Evolutionary conservation across 2,113 vertebrate genomes (phyloP).

Genomic region (Hippolais icterina): DNA sequence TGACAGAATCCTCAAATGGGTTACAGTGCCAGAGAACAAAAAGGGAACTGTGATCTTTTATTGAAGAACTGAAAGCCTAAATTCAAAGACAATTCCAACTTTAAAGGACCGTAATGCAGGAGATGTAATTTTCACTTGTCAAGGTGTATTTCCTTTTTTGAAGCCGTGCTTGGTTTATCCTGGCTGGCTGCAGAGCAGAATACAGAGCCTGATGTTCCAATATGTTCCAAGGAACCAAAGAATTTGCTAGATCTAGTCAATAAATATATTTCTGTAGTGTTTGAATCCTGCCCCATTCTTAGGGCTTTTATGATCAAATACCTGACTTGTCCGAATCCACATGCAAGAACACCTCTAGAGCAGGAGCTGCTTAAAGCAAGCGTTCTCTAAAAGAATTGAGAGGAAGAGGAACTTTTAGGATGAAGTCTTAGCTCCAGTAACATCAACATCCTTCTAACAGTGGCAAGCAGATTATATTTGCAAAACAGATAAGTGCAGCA

Average conservation of each 20-base stretch:
- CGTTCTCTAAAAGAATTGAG: neutral
- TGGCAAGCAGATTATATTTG: fast-evolving
- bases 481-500: neutral
- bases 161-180: neutral
- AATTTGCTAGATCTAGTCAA: neutral
- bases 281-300: neutral
- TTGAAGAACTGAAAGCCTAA: slow-evolving; percentile 5
- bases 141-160: neutral
- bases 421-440: neutral
- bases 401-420: neutral
- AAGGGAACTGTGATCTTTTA: slow-evolving; percentile 35
- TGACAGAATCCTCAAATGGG: slow-evolving; percentile 35
- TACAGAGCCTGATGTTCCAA: neutral
- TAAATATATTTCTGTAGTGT: neutral
- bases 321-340: neutral
- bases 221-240: neutral
- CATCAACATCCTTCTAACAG: neutral
- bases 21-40: slow-evolving; percentile 17
- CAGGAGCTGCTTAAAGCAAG: neutral
- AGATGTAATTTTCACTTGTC: slow-evolving; percentile 28
- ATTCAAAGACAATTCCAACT: slow-evolving; percentile 16
- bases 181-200: neutral
- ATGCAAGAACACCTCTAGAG: neutral
- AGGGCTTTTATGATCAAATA: neutral
- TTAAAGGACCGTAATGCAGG: neutral